Evolutionary conservation across 2,113 vertebrate genomes (phyloP), one percentile per base, ranked within the genome.

Genomic region (Clupea harengus): DNA sequence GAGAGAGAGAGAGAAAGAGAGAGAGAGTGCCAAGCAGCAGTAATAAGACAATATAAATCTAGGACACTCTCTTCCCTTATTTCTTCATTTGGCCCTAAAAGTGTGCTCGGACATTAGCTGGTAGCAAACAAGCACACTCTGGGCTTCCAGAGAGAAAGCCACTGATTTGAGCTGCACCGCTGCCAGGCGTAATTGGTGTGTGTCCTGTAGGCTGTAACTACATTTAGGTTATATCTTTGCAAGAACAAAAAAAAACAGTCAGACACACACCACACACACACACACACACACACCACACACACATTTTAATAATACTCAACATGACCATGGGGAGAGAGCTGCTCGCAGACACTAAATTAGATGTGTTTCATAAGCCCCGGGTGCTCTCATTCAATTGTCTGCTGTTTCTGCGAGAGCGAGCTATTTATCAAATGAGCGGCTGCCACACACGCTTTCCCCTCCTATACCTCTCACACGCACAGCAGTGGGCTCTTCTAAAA

Each of bases 231-330:
- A 57, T 32, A 81, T 72, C 82, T 47, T 64, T 39, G 80, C 57
- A 25, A 39, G 5, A 4, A 75, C 67, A 75, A 28, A 75, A 28
- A 75, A 28, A 32, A 28, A 32, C 28, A 75, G 39, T 39, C 67
- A 75, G 28, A 75, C 67, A 32, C 67, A 32, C 28, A 75, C 72
- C 32, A 78, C 13, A 32, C 10, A 78, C 72, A 78, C 72, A 78
- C 72, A 32, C 64, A 72, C 64, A 72, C 64, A 32, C 22, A 67
- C 22, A 67, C 64, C 64, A 67, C 64, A 83, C 85, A 83, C 84
- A 84, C 80, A 84, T 87, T 88, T 90, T 90, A 90, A 87, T 90
- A 90, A 87, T 60, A 86, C 81, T 86, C 86, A 90, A 89, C 88
- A 88, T 89, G 88, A 78, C 72, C 72, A 39, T 78, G 72, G 72